Evolutionary conservation across 2,888 invertebrate species (phyloP), one percentile per base, ranked within the genome.

Genomic region (Brachyptera putata): DNA sequence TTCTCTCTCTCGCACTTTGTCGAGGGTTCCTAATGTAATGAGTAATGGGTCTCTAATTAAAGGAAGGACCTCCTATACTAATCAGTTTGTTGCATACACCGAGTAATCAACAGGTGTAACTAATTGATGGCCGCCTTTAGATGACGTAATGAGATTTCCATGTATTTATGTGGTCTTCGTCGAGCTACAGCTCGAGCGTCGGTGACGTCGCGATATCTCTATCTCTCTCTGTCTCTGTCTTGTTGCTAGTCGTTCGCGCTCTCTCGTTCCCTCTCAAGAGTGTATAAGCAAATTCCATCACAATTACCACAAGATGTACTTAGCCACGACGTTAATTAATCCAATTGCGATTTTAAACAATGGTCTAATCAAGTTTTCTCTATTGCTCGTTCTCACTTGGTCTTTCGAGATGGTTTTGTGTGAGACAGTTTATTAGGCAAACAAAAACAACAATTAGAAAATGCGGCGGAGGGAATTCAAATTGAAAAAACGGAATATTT

Each of bases 311-410:
- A 63, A 63, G 58, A 63, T 61, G 63, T 53, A 53, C 53, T 16
- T 53, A 53, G 53, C 36, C 36, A 34, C 46, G 53, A 36, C 16
- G 57, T 34, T 63, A 61, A 61, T 61, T 63, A 63, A 63, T 58
- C 61, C 60, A 36, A 63, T 63, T 63, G 63, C 58, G 60, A 61
- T 63, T 63, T 63, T 63, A 56, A 61, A 59, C 61, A 63, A 61
- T 60, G 61, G 55, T 58, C 46, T 63, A 63, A 63, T 56, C 53
- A 63, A 60, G 60, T 63, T 61, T 58, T 56, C 36, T 30, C 11
- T 11, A 5, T n/a, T n/a, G n/a, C n/a, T n/a, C n/a, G 30, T 30
- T 30, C 11, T 7, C 30, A 7, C 30, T 30, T 30, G 30, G 30
- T 30, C 11, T n/a, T n/a, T n/a, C n/a, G n/a, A n/a, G n/a, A n/a